phyloP scores from a whole-genome alignment of 2,113 vertebrate genomes.

The Arothron firmamentum region DNA sequence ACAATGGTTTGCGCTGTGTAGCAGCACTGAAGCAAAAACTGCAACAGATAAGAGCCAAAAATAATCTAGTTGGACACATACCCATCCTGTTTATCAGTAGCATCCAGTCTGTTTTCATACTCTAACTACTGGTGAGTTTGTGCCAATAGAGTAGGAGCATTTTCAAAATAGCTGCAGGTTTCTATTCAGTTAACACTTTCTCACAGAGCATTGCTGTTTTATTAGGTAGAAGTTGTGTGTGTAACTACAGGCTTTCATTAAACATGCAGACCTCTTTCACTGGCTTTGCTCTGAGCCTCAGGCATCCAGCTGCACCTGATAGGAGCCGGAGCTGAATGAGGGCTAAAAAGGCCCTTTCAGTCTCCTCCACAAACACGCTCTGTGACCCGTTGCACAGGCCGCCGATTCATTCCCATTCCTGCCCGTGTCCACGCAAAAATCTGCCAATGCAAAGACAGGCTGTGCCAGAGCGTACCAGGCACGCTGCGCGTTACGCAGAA shows the following conservation, averaged over 20 bases:
- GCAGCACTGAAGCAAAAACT: not conserved
- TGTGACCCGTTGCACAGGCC: conserved; percentile 53
- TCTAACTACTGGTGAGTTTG: conserved; percentile 12
- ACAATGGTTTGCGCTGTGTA: not conserved
- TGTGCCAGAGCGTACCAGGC: too few relatives aligned
- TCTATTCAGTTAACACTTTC: not conserved
- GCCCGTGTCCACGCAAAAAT: conserved; percentile 14
- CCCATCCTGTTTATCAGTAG: not conserved
- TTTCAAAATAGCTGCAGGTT: not conserved
- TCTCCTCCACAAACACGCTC: conserved; percentile 58
- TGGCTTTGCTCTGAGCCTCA: not conserved
- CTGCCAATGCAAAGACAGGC: too few relatives aligned
- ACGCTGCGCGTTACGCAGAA: not conserved
- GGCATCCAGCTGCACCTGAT: conserved; percentile 58
- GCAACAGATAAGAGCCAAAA: not conserved
- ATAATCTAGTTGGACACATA: not conserved
- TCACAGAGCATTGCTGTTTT: too few relatives aligned
- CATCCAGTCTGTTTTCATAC: not conserved
- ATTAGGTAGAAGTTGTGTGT: too few relatives aligned
- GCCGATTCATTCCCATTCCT: conserved; percentile 63
- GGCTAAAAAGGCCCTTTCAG: conserved; percentile 57
- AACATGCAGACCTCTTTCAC: too few relatives aligned
- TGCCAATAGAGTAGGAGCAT: not conserved
- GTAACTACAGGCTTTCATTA: too few relatives aligned
- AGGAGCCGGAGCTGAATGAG: conserved; percentile 9